Base-by-base conservation (phyloP, 1,140 invertebrate genomes). In the Heliothis virescens region DNA sequence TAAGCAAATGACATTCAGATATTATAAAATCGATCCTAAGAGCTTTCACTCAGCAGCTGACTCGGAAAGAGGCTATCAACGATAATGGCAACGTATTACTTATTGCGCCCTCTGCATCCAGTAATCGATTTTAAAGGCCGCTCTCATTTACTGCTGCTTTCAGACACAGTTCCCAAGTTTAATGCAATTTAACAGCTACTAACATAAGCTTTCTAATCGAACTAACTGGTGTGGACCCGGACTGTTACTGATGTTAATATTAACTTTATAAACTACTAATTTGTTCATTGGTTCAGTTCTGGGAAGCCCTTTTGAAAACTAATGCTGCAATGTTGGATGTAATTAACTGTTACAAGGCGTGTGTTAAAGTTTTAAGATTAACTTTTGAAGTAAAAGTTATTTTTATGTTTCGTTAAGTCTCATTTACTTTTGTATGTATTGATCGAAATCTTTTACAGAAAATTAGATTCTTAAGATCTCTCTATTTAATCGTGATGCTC, bases 171-270 rank as follows among this genome's bases (percentile, higher is more conserved):
- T 69, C 50, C 18, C 26, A 69, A 69, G 48, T 69, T 69, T 69
- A 69, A 69, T 69, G 48, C 65, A 53, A 69, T 69, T 67, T 52
- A 53, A 69, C 65, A 69, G 65, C 52, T 69, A n/a, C 18, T 12
- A 69, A 69, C 18, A 69, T 69, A 69, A 18, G 21, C 48, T 69
- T 52, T 52, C 48, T 69, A 69, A 69, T 69, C 52, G 18, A 53
- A 67, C 47, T 67, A 50, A 4, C 18, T 65, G 16, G 18, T 67
- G 47, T 16, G 10, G n/a, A 52, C 48, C 26, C 11, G 1, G 11
- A 1, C 9, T 18, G 41, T 41, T 69, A 18, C 15, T 53, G 9
- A 47, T 16, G 41, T 16, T 57, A 9, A 15, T 41, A 63, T 16
- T 41, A 63, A 63, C 15, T 63, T 63, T 63, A 63, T 47, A 63